These are phyloP conservation scores for Strix aluco DNA, from an alignment of 2,113 vertebrate species.

Conservation along the genomic window DNA sequence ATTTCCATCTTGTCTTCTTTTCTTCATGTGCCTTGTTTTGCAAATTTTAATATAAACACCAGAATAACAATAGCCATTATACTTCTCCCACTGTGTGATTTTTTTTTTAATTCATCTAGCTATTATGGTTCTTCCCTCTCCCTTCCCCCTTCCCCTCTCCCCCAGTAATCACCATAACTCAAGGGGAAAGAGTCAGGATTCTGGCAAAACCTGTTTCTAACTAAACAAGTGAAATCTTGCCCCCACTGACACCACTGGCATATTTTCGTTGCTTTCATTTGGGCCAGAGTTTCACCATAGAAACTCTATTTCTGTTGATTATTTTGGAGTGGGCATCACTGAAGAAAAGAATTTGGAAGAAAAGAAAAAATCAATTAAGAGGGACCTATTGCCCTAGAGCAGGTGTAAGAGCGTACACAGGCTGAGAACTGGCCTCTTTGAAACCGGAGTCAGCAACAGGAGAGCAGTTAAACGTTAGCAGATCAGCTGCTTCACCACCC, in stretches of 20 bases:
- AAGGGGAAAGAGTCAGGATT: constrained; percentile 29
- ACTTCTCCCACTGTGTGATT: neutral
- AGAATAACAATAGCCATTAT: neutral
- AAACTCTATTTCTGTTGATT: neutral
- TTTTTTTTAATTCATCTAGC: neutral
- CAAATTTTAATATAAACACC: neutral
- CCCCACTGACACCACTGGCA: neutral
- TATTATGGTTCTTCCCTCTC: neutral
- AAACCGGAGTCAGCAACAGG: neutral
- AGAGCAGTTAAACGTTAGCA: neutral
- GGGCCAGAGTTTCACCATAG: neutral
- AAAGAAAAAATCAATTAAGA: neutral
- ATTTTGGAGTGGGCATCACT: neutral
- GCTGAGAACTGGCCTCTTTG: neutral
- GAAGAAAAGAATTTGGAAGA: neutral
- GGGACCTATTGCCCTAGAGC: neutral
- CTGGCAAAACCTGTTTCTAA: constrained; percentile 52
- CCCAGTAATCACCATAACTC: constrained; percentile 2
- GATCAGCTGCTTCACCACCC: neutral
- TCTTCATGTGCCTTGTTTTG: neutral
- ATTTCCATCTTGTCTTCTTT: neutral
- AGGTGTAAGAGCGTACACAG: neutral
- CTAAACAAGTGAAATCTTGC: constrained; percentile 45
- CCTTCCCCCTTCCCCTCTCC: neutral
- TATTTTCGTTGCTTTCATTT: neutral